Base-by-base conservation (phyloP, 2,113 vertebrate species). In the Anhinga rufa region DNA sequence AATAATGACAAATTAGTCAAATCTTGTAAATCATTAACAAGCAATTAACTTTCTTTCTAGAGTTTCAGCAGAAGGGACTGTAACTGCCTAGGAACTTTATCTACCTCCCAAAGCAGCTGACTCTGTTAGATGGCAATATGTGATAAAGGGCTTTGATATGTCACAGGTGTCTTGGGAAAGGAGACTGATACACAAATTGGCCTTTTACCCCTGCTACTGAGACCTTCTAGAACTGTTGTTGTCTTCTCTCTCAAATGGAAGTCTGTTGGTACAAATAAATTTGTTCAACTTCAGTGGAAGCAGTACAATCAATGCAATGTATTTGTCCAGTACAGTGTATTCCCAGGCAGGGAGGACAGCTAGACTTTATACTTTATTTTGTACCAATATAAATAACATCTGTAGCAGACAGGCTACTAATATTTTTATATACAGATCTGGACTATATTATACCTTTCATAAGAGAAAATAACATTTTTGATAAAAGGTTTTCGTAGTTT, bases 11-110 rank as follows among this genome's bases (percentile, higher is more conserved):
- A 97, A 96, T 97, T 91, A 96, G 81, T 87, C 82, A 91, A 96
- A 91, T 77, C 79, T 79, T 95, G 66, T 88, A 97, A 97, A 95
- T 97, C 92, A 97, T 97, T 97, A 96, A 89, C 72, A 87, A 87
- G 60, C 87, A 96, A 95, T 97, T 96, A 96, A 74, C 62, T 84
- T 84, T 18, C 20, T 81, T 91, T 78, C 90, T 93, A 61, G 84
- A 89, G 69, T 97, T 96, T 96, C 88, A 93, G 79, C 81, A 95
- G 69, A 82, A 8, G 34, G 36, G 85, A 5, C 51, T 61, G 34
- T 57, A 76, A 54, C 57, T 76, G 77, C 75, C 51, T 61, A 7
- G 57, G 52, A 96, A 54, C 61, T 91, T 89, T 80, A 81, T 94
- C 75, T 74, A 13, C 49, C 36, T 95, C 48, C n/a, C 29, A 16